phyloP scores from a whole-genome alignment of 2,113 vertebrate genomes.

The Micronycteris hirsuta region DNA sequence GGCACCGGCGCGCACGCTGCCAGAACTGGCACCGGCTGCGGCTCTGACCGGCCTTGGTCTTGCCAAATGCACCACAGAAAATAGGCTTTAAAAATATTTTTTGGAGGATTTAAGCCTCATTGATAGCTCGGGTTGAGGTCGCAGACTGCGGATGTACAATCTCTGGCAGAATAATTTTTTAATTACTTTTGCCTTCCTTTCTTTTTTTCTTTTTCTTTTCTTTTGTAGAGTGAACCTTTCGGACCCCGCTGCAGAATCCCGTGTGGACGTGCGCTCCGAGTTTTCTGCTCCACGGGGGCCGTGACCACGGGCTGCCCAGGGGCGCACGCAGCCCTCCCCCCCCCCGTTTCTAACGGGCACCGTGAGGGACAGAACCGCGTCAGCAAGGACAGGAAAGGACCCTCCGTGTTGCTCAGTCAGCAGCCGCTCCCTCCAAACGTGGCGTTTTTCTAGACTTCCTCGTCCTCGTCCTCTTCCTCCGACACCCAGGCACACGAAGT shows the following conservation, averaged over 20 bases:
- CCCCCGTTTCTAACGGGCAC: neutral
- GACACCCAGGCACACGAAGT: too few relatives aligned
- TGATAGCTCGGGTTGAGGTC: neutral
- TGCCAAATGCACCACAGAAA: fast-evolving
- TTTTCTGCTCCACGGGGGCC: neutral
- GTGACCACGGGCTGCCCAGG: neutral
- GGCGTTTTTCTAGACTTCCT: too few relatives aligned
- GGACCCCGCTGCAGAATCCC: neutral
- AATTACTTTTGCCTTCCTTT: neutral
- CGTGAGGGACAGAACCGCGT: neutral
- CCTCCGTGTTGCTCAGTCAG: too few relatives aligned
- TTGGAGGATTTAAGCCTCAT: neutral
- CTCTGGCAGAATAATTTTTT: neutral
- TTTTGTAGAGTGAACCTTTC: neutral
- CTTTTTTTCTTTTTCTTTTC: neutral
- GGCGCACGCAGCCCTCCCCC: fast-evolving
- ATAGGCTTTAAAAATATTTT: fast-evolving
- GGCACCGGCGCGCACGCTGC: too few relatives aligned
- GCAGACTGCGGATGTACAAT: neutral
- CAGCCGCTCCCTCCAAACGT: too few relatives aligned
- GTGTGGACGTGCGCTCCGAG: fast-evolving
- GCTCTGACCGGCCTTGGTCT: neutral
- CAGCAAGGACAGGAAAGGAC: too few relatives aligned
- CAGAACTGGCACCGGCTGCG: fast-evolving
- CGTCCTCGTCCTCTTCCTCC: too few relatives aligned